phyloP scores from a whole-genome alignment of 2,888 invertebrate genomes.

The Philhelius pedissequus region DNA sequence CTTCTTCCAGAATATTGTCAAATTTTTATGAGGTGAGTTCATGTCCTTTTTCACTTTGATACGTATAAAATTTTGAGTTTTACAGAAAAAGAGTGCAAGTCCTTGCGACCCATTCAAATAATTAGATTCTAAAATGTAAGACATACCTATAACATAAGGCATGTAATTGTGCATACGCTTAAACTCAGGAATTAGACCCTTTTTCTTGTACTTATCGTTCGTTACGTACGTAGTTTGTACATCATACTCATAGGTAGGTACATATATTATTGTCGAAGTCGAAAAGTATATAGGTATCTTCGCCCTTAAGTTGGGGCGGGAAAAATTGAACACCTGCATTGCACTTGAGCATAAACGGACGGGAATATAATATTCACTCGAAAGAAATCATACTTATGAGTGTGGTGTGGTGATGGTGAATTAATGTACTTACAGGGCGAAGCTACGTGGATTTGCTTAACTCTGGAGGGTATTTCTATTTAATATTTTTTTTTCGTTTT shows the following conservation, averaged over 20 bases:
- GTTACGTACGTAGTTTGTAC: neutral
- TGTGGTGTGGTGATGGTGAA: slow-evolving; percentile 14
- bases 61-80: too few species aligned
- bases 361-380: slow-evolving; percentile 7
- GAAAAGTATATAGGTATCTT: slow-evolving; percentile 40
- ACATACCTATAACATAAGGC: slow-evolving; percentile 10
- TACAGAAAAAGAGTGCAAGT: too few species aligned
- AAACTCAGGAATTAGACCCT: slow-evolving; percentile 57
- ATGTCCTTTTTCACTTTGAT: too few species aligned
- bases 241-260: too few species aligned
- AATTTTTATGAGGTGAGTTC: too few species aligned
- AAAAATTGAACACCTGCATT: slow-evolving; percentile 67
- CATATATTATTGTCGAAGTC: neutral
- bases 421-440: slow-evolving; percentile 35
- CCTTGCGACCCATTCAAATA: neutral
- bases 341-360: slow-evolving; percentile 63
- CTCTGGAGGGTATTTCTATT: neutral
- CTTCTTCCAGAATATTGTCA: too few species aligned
- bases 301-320: slow-evolving; percentile 63
- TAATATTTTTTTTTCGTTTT: neutral
- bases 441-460: slow-evolving; percentile 40
- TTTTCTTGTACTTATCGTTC: slow-evolving; percentile 4
- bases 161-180: slow-evolving; percentile 57
- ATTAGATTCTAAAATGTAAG: neutral
- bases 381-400: slow-evolving; percentile 11